phyloP scores from a whole-genome alignment of 2,113 vertebrate genomes.

The Prinia subflava region DNA sequence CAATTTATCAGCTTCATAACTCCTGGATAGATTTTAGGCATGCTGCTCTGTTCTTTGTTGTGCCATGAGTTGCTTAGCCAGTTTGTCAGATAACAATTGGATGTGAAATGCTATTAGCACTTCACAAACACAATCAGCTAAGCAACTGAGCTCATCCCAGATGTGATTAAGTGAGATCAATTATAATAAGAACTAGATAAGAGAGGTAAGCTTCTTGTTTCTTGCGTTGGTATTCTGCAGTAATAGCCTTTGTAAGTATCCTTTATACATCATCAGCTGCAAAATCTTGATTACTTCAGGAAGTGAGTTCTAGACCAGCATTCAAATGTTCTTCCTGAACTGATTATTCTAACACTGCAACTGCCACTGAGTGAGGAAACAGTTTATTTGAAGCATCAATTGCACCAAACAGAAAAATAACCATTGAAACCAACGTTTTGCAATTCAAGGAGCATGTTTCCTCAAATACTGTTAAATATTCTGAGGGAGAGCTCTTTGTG shows the following conservation, averaged over 20 bases:
- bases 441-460: background rate
- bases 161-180: slow-evolving; percentile 19
- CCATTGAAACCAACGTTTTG: background rate
- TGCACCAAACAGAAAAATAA: background rate
- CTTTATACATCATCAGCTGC: background rate
- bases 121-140: slow-evolving; percentile 26
- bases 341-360: background rate
- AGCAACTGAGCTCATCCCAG: slow-evolving; percentile 29
- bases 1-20: background rate
- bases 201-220: slow-evolving; percentile 16
- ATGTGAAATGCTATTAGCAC: slow-evolving; percentile 6
- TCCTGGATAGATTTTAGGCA: background rate
- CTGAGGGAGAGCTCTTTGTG: background rate
- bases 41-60: background rate
- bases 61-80: background rate
- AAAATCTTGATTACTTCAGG: background rate
- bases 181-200: slow-evolving; percentile 46
- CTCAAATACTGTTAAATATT: background rate
- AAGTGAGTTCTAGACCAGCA: background rate
- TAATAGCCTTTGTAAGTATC: background rate
- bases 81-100: background rate
- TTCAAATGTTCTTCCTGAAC: slow-evolving; percentile 21
- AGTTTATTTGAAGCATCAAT: background rate
- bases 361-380: background rate
- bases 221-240: background rate